Evolutionary conservation across 2,797 vertebrate species (phyloP).

Genomic region (Poecilia wingei): DNA sequence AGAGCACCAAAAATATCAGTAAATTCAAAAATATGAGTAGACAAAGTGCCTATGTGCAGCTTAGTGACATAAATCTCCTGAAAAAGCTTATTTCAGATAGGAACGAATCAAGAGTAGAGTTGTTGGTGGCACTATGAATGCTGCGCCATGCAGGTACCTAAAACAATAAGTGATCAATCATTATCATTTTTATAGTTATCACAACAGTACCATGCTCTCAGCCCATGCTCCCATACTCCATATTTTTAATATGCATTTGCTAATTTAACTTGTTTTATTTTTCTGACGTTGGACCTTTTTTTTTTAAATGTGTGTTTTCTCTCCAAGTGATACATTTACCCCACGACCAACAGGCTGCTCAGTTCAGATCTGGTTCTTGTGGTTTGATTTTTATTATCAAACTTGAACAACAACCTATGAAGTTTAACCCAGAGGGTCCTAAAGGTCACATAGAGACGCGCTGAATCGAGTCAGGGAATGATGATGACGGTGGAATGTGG

Average conservation of each 20-base stretch:
- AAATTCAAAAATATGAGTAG: too few relatives aligned
- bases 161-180: too few relatives aligned
- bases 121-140: too few relatives aligned
- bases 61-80: too few relatives aligned
- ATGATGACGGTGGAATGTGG: constrained; percentile 64
- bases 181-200: too few relatives aligned
- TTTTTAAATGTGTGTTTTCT: not conserved
- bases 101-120: too few relatives aligned
- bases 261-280: not conserved
- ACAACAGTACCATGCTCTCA: too few relatives aligned
- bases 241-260: not conserved
- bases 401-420: not conserved
- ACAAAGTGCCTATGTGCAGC: too few relatives aligned
- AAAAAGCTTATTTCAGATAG: too few relatives aligned
- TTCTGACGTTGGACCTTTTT: not conserved
- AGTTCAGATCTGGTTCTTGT: not conserved
- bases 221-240: not conserved
- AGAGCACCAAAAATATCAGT: too few relatives aligned
- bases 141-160: too few relatives aligned
- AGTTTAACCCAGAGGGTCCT: constrained; percentile 15
- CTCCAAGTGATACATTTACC: not conserved
- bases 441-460: constrained; percentile 51
- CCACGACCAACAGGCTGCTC: not conserved
- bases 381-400: not conserved
- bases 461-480: constrained; percentile 23